Base-by-base conservation (phyloP, 2,113 vertebrate species). In the Callocephalon fimbriatum region DNA sequence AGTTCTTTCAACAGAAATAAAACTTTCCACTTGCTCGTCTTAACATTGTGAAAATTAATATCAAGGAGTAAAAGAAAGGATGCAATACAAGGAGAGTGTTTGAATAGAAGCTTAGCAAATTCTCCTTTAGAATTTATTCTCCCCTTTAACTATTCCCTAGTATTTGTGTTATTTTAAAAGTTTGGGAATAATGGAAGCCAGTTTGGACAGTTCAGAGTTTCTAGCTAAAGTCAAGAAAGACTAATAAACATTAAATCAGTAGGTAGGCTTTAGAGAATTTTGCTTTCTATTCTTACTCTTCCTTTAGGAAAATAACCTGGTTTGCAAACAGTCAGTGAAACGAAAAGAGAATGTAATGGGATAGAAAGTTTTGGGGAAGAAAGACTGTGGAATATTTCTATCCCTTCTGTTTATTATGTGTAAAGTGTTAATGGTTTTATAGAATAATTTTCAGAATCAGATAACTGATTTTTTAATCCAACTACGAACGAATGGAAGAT, bases 51-150 rank as follows among this genome's bases (percentile, higher is more conserved):
- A 12, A 81, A 66, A 80, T 66, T 61, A 61, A 31, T 61, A 58
- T 26, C 16, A 71, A 44, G 26, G 26, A 76, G 18, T 9, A 85
- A 15, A 79, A 62, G 20, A 83, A 63, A 66, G 15, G 13, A 47
- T 48, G 35, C 1, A 19, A 27, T 66, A 45, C 12, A 66, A 62
- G 10, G 37, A 10, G 5, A 32, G 19, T 0, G 0, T 71, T 42
- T 80, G 35, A 48, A 70, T 21, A 70, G 50, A 65, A 68, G 4
- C 31, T 42, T 65, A 31, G 29, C 22, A 79, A 35, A 48, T 65
- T 85, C 10, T 85, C 12, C 22, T 59, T 54, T 17, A 54, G 53
- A 45, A 50, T 50, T 40, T 62, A 61, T 61, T 95, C 65, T 66
- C 32, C 8, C 50, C 25, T 70, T 66, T 48, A 67, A 23, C 61